phyloP scores from a whole-genome alignment of 2,113 vertebrate species.

The Podarcis raffonei region DNA sequence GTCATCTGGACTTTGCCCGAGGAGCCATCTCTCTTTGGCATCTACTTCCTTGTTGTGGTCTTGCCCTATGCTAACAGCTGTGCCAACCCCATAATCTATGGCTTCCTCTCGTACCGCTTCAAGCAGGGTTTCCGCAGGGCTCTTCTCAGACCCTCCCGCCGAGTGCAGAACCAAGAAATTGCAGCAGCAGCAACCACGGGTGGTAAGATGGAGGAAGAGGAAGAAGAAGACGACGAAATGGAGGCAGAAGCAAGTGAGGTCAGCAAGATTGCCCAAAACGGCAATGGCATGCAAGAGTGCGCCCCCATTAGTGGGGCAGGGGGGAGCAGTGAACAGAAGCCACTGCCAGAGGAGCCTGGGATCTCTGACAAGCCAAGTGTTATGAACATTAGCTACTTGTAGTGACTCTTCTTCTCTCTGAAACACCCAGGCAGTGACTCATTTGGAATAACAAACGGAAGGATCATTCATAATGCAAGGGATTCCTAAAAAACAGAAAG shows the following conservation, averaged over 20 bases:
- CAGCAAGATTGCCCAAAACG: slow-evolving; percentile 82
- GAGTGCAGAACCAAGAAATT: slow-evolving; percentile 82
- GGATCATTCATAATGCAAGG: slow-evolving; percentile 3
- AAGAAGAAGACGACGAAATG: slow-evolving; percentile 59
- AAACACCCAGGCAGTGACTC: background rate
- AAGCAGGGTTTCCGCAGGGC: slow-evolving; percentile 91
- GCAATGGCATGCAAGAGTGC: slow-evolving; percentile 65
- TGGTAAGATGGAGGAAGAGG: slow-evolving; percentile 56
- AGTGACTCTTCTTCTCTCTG: slow-evolving; percentile 46
- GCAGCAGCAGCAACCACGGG: slow-evolving; percentile 15
- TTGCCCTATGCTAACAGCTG: slow-evolving; percentile 96
- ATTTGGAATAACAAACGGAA: background rate
- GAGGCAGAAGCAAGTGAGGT: slow-evolving; percentile 38
- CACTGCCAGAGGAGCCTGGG: slow-evolving; percentile 68
- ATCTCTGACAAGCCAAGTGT: slow-evolving; percentile 69
- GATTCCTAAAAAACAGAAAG: background rate
- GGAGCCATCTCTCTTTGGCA: slow-evolving; percentile 84
- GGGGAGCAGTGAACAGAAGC: slow-evolving; percentile 65
- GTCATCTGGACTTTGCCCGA: slow-evolving; percentile 87
- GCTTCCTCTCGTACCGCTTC: slow-evolving; percentile 95
- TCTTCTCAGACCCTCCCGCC: slow-evolving; percentile 84
- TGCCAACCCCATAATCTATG: slow-evolving; percentile 93
- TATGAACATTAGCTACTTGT: slow-evolving; percentile 85
- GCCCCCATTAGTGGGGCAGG: slow-evolving; percentile 50
- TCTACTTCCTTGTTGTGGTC: slow-evolving; percentile 94